Conservation (phyloP, 2,797 vertebrate species). For the Malacoraja senta region DNA sequence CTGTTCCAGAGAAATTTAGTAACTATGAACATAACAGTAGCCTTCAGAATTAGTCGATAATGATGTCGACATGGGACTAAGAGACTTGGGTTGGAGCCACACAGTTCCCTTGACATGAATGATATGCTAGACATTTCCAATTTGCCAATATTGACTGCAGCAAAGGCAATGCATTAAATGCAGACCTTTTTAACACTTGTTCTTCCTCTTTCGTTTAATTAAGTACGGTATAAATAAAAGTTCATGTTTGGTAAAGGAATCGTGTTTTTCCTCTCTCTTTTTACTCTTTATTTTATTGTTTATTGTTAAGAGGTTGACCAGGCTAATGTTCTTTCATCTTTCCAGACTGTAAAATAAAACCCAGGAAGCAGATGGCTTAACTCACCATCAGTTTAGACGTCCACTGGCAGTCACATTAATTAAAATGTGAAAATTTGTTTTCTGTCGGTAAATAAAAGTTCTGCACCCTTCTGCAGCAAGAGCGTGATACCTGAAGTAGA, state of each 20-base stretch:
- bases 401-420: constrained; percentile 25
- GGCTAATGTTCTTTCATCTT: constrained; percentile 35
- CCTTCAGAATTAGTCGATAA: constrained; percentile 41
- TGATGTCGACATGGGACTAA: constrained; percentile 43
- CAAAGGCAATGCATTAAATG: constrained; percentile 46
- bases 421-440: constrained; percentile 35
- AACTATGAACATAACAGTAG: constrained; percentile 12
- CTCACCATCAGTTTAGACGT: constrained; percentile 24
- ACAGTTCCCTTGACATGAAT: constrained; percentile 43
- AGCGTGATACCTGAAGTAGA: constrained; percentile 16
- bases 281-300: constrained; percentile 30
- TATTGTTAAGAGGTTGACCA: constrained; percentile 29
- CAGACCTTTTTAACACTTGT: constrained; percentile 62
- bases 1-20: neutral
- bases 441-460: constrained; percentile 25
- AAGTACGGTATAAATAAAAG: constrained; percentile 59
- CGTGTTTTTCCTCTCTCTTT: constrained; percentile 40
- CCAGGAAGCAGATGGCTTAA: constrained; percentile 36
- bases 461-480: constrained; percentile 21
- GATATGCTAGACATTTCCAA: constrained; percentile 54
- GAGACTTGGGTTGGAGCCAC: constrained; percentile 41
- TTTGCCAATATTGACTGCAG: constrained; percentile 56
- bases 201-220: constrained; percentile 67
- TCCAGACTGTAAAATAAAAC: constrained; percentile 38
- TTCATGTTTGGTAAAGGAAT: constrained; percentile 53